Conservation (phyloP, 2,888 invertebrate species). For the Coleophora flavipennella region DNA sequence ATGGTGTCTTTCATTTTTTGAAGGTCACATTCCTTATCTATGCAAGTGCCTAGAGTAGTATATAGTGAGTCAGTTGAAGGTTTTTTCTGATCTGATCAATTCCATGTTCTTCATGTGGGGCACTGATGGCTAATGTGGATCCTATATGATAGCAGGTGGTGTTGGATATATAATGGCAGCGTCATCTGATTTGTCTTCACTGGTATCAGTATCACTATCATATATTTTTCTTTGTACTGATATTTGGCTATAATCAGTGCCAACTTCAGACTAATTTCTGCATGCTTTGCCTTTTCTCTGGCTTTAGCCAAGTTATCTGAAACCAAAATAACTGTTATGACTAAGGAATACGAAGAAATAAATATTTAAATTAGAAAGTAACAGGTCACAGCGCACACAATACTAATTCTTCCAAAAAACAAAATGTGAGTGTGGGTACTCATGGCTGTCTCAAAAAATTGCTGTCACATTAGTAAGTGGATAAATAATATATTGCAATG, state of each 20-base stretch:
- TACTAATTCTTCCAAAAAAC: too few relatives aligned
- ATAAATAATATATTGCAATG: too few relatives aligned
- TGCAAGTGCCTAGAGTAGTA: too few relatives aligned
- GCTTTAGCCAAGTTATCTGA: constrained; percentile 4
- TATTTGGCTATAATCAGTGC: background rate
- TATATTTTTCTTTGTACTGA: constrained; percentile 1
- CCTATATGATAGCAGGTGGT: background rate
- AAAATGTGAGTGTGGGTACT: too few relatives aligned
- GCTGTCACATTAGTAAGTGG: too few relatives aligned
- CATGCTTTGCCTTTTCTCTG: constrained; percentile 6
- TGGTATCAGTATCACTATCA: background rate
- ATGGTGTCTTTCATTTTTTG: background rate
- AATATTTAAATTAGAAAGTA: too few relatives aligned
- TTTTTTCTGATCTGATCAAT: too few relatives aligned
- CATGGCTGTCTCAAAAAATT: too few relatives aligned
- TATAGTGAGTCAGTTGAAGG: background rate
- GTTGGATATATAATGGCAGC: background rate
- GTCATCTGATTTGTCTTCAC: background rate
- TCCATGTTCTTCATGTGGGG: too few relatives aligned
- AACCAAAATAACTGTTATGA: background rate
- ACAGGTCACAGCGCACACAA: too few relatives aligned
- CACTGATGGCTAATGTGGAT: background rate
- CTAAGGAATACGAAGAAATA: too few relatives aligned
- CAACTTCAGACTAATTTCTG: constrained; percentile 6
- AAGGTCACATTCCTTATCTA: too few relatives aligned